These are phyloP conservation scores for Anguilla megastoma DNA, from an alignment of 2,797 vertebrate species.

Conservation along the genomic window DNA sequence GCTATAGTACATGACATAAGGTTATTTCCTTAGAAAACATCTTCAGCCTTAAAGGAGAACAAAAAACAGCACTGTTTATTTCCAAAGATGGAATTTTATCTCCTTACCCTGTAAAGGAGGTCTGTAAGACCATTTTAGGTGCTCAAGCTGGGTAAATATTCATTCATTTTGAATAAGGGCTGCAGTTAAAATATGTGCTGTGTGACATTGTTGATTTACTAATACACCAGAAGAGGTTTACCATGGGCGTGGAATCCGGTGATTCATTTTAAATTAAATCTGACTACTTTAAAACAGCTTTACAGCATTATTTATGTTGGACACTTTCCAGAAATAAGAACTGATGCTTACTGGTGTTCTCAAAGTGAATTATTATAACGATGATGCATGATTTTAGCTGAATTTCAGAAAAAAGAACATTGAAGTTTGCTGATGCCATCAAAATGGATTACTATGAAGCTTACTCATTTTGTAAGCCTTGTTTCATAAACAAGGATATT, in stretches of 20 bases:
- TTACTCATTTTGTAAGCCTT: background rate
- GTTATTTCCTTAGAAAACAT: background rate
- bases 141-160: background rate
- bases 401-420: slow-evolving; percentile 38
- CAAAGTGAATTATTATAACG: slow-evolving; percentile 48
- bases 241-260: slow-evolving; percentile 14
- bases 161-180: background rate
- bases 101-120: background rate
- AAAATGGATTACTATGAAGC: slow-evolving; percentile 44
- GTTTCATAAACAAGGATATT: slow-evolving; percentile 37
- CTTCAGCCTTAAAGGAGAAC: background rate
- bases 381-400: slow-evolving; percentile 16
- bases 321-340: slow-evolving; percentile 32
- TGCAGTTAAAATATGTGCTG: background rate
- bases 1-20: background rate
- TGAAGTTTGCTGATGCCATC: slow-evolving; percentile 42
- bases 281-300: slow-evolving; percentile 32
- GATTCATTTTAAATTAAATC: slow-evolving; percentile 42
- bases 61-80: background rate
- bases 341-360: slow-evolving; percentile 43
- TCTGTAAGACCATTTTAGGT: background rate
- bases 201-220: background rate
- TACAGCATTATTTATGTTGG: slow-evolving; percentile 30
- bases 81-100: background rate
- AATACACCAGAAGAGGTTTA: slow-evolving; percentile 5